phyloP scores from a whole-genome alignment of 2,888 invertebrate species.

The Omphaloscelis lunosa region DNA sequence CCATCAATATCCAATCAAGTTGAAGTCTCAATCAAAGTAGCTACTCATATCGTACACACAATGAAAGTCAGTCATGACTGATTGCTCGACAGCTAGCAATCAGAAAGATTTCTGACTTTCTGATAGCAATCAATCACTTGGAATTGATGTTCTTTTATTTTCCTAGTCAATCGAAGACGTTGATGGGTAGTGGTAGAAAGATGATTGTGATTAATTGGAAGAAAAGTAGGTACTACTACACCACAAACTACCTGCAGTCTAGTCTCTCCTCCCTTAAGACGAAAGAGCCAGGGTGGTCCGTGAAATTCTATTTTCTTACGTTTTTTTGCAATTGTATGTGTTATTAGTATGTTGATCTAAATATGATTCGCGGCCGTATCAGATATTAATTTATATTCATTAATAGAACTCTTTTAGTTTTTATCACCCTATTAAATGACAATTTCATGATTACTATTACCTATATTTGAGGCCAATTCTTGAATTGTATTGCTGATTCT shows the following conservation, averaged over 20 bases:
- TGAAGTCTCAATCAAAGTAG: constrained; percentile 43
- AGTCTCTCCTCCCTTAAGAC: background rate
- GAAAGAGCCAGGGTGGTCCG: too few species aligned
- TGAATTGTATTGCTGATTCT: too few species aligned
- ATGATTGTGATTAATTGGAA: constrained; percentile 12
- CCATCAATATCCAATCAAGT: constrained; percentile 15
- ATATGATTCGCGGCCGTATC: too few species aligned
- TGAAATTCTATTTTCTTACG: too few species aligned
- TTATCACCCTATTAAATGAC: too few species aligned
- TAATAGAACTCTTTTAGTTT: too few species aligned
- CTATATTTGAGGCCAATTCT: too few species aligned
- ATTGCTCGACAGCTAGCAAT: constrained; percentile 40
- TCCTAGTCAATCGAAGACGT: constrained; percentile 13
- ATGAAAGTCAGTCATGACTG: constrained; percentile 42
- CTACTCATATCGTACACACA: constrained; percentile 37
- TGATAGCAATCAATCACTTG: constrained; percentile 44
- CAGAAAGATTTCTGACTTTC: constrained; percentile 43
- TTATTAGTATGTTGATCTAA: too few species aligned
- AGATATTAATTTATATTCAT: too few species aligned
- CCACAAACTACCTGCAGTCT: too few species aligned
- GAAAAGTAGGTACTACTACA: background rate
- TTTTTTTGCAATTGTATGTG: too few species aligned
- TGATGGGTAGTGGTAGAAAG: constrained; percentile 1
- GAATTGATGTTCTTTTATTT: constrained; percentile 42
- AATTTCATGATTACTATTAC: too few species aligned